A percentile compares a stretch with the other conserved stretches of the same genome.
phyloP scores from a whole-genome alignment of 2,888 invertebrate species.

The Salticus scenicus region DNA sequence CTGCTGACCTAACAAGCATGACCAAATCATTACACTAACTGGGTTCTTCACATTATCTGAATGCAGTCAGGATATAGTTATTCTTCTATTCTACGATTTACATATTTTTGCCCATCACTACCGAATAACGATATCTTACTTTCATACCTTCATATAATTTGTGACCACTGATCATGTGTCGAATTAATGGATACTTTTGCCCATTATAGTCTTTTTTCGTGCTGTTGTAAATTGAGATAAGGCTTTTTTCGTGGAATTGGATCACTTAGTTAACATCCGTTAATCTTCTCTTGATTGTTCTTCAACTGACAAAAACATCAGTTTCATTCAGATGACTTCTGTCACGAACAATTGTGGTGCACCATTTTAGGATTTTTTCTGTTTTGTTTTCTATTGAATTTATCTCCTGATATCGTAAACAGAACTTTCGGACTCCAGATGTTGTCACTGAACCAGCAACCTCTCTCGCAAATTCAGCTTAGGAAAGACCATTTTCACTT shows the following conservation, averaged over 20 bases:
- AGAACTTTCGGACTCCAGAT: no score
- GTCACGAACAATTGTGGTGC: no score
- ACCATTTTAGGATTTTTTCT: no score
- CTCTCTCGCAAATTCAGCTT: no score
- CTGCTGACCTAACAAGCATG: neutral
- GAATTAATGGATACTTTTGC: neutral
- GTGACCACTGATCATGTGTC: neutral
- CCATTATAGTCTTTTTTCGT: neutral
- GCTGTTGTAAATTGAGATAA: neutral
- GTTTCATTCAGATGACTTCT: neutral
- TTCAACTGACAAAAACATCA: neutral
- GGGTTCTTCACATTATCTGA: neutral
- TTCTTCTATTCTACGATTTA: neutral
- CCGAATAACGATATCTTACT: neutral
- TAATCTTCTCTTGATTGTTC: neutral
- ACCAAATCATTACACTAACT: neutral
- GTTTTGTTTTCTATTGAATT: no score
- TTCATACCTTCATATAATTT: neutral
- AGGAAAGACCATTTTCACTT: no score
- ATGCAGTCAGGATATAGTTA: neutral
- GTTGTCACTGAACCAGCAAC: no score
- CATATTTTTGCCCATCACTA: neutral
- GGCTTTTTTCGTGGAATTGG: neutral
- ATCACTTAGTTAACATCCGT: neutral
- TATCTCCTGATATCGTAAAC: no score